phyloP scores from a whole-genome alignment of 1,140 invertebrate species.

The Solenopsis invicta region DNA sequence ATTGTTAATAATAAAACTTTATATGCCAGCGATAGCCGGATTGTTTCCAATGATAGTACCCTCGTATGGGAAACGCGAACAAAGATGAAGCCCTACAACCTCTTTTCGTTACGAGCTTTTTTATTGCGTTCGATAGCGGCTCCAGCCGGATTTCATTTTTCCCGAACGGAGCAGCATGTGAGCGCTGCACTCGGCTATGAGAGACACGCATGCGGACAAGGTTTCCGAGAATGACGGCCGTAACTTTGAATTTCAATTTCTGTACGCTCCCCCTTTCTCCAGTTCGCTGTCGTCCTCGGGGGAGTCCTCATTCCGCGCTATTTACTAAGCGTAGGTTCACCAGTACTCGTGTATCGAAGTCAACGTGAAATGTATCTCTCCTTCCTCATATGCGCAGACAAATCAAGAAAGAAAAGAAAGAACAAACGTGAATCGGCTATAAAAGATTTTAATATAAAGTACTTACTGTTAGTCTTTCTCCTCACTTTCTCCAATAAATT shows the following conservation, averaged over 20 bases:
- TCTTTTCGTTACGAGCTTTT: constrained; percentile 49
- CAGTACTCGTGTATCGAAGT: constrained; percentile 11
- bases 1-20: constrained; percentile 47
- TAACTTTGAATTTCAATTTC: constrained; percentile 70
- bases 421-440: constrained; percentile 11
- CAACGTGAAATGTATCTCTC: neutral
- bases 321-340: constrained; percentile 39
- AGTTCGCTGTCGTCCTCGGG: constrained; percentile 9
- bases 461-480: neutral
- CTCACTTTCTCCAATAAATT: constrained; percentile 7
- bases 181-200: constrained; percentile 30
- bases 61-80: neutral
- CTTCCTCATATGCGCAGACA: neutral
- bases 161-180: constrained; percentile 27
- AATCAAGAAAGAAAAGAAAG: neutral
- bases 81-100: constrained; percentile 1
- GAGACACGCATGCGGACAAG: constrained; percentile 41
- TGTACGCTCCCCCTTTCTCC: constrained; percentile 8
- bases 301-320: neutral
- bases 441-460: constrained; percentile 11
- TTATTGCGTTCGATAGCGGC: constrained; percentile 34
- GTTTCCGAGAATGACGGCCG: constrained; percentile 47
- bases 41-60: constrained; percentile 2
- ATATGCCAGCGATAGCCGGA: neutral
- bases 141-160: constrained; percentile 46